Base-by-base conservation (phyloP, 2,888 invertebrate genomes). In the Frankliniella intonsa region DNA sequence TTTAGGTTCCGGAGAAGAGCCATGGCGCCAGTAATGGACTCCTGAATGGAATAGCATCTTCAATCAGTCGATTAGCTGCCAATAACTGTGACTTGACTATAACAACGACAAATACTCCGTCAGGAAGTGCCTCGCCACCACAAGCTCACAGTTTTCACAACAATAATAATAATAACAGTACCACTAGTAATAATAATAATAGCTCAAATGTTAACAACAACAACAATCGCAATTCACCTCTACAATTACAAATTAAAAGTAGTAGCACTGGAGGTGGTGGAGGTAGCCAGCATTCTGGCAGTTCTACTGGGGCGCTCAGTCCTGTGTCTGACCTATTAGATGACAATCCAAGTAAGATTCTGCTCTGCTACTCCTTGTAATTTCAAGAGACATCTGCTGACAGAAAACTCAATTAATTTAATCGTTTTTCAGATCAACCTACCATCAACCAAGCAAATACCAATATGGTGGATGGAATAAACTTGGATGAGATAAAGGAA, bases 401-500 rank as follows among this genome's bases (percentile, higher is more conserved):
- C n/a, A 38, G 62, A 12, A 12, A 19, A 27, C 51, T 14, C 80
- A 65, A 51, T n/a, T 69, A 80, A 50, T 81, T 25, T 51, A 65
- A 22, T 38, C 87, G 88, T 87, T 87, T 88, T 88, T 82, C 90
- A 95, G 95, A 95, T 90, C 95, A 96, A 89, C 95, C 95, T 83
- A 96, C 97, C 84, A 97, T 97, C 87, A 97, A 96, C 89, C 96
- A 97, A 89, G 94, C 96, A 81, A 96, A 94, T 85, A 95, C 95
- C 87, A 97, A 97, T 88, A 95, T 97, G 82, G 97, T 98, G 62
- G 98, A 98, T 87, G 98, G 98, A 81, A 97, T 98, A 87, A 97
- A 98, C 89, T 90, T 98, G 87, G 98, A 98, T 88, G 98, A 98
- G 89, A 98, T 98, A 88, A 97, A 97, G 90, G 98, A 98, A 90